Base-by-base conservation (phyloP, 1,140 invertebrate species). In the Lepidostoma basale region DNA sequence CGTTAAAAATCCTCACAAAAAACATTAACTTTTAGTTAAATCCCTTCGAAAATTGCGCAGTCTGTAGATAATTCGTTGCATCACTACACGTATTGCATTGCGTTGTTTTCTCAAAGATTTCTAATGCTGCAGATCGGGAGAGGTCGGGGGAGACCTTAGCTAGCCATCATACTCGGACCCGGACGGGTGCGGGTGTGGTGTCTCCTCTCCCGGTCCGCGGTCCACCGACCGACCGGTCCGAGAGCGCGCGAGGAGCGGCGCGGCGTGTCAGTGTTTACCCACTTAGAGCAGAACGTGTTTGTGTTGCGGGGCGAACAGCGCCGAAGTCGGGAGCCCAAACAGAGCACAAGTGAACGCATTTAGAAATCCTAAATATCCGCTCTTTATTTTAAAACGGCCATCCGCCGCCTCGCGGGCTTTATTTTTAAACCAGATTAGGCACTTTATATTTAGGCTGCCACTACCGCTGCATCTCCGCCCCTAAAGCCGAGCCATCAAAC, bases 361-460 rank as follows among this genome's bases (percentile, higher is more conserved):
- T n/a, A n/a, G n/a, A n/a, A 36, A 2, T 12, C 10, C 3, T 49
- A 22, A 49, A 49, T 22, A 23, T 49, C 20, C n/a, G 22, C 3
- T 49, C 45, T 49, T 20, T 49, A 49, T 49, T 49, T 23, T 25
- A 49, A 26, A 49, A 49, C 45, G 5, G 12, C 45, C 18, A 49
- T 49, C 45, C 45, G 45, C 45, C 45, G 25, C 25, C 12, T 49
- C 25, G 22, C 45, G n/a, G 23, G 45, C 20, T 12, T 22, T 49
- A 49, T 22, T 22, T 49, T 23, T 26, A 49, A 23, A 49, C 18
- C 45, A 23, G 45, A 49, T 49, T 22, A 49, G 45, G 45, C 45
- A 23, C 20, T 26, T 49, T 49, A 49, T 45, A 49, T 49, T 22
- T 49, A 26, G 45, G 12, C 22, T 18, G n/a, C 45, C 45, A 49